Evolutionary conservation across 1,140 invertebrate species (phyloP).

Genomic region (Goniozus legneri): DNA sequence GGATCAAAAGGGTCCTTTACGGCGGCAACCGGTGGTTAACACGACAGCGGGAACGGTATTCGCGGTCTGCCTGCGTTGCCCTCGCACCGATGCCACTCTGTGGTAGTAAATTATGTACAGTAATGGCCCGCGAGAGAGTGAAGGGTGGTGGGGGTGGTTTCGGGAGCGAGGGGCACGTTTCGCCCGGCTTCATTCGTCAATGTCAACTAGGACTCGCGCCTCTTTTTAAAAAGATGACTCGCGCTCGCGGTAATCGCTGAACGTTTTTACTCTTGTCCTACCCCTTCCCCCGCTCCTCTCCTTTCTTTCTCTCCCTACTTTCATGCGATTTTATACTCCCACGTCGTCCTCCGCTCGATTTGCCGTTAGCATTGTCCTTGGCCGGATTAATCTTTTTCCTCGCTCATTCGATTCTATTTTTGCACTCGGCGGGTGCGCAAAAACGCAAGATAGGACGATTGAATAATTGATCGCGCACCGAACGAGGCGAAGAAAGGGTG

Average conservation of each 20-base stretch:
- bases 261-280: constrained; percentile 2
- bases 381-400: too few relatives aligned
- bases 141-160: background rate
- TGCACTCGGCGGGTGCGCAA: too few relatives aligned
- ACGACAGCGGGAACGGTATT: constrained; percentile 19
- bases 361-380: too few relatives aligned
- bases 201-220: constrained; percentile 27
- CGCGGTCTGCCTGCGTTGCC: constrained; percentile 24
- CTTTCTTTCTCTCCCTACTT: too few relatives aligned
- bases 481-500: too few relatives aligned
- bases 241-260: background rate
- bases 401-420: too few relatives aligned
- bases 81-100: constrained; percentile 16
- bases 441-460: too few relatives aligned
- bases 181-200: constrained; percentile 43
- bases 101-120: constrained; percentile 41
- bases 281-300: too few relatives aligned
- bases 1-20: constrained; percentile 13
- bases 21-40: constrained; percentile 33
- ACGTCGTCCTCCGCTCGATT: too few relatives aligned
- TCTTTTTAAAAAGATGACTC: background rate
- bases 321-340: too few relatives aligned
- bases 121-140: background rate
- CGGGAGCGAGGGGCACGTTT: constrained; percentile 24
- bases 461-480: too few relatives aligned